Conservation (phyloP, 2,888 invertebrate species). For the Heteropelma amictum region DNA sequence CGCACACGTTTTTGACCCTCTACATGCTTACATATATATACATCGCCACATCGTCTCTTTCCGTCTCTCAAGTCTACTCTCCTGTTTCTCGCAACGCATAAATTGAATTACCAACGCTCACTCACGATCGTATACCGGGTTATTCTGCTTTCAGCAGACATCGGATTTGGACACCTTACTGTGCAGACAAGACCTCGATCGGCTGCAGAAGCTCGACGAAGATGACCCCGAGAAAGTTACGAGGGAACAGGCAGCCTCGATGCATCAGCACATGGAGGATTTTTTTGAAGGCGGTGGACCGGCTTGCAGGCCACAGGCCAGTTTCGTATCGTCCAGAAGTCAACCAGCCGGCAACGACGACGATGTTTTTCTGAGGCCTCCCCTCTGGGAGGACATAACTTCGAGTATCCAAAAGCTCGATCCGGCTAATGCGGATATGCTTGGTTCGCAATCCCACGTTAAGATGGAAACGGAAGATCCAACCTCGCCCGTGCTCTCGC, state of each 20-base stretch:
- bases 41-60: no score
- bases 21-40: no score
- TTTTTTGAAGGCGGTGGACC: slow-evolving; percentile 80
- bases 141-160: slow-evolving; percentile 80
- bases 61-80: background rate
- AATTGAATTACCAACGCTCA: slow-evolving; percentile 2
- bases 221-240: slow-evolving; percentile 78
- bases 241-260: slow-evolving; percentile 80
- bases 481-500: slow-evolving; percentile 86
- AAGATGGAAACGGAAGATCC: slow-evolving; percentile 88
- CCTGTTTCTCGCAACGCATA: background rate
- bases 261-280: slow-evolving; percentile 83
- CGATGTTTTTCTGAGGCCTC: slow-evolving; percentile 92
- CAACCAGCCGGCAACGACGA: slow-evolving; percentile 83
- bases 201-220: slow-evolving; percentile 82
- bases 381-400: slow-evolving; percentile 95
- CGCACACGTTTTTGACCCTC: no score
- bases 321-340: slow-evolving; percentile 80
- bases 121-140: no score
- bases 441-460: slow-evolving; percentile 85
- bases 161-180: slow-evolving; percentile 89
- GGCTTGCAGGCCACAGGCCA: slow-evolving; percentile 76
- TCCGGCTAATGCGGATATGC: slow-evolving; percentile 93
- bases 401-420: slow-evolving; percentile 94
- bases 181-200: slow-evolving; percentile 87